phyloP scores from a whole-genome alignment of 2,113 vertebrate species.

The Ploceus nigricollis region DNA sequence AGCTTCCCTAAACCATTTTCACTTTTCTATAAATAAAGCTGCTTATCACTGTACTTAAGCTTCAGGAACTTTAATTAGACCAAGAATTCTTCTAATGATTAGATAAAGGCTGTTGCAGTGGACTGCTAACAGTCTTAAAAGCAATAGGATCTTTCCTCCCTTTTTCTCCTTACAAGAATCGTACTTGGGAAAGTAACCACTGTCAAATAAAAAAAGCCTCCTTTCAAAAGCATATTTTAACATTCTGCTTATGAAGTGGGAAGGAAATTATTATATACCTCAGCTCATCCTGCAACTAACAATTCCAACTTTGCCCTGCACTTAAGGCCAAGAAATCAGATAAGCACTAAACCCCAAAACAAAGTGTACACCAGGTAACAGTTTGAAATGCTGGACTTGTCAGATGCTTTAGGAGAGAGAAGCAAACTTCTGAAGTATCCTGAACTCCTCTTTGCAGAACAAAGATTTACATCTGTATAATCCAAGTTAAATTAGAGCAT shows the following conservation, averaged over 20 bases:
- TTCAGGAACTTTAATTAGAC: constrained; percentile 40
- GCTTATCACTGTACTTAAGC: constrained; percentile 41
- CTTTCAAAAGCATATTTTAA: not conserved
- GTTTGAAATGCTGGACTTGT: not conserved
- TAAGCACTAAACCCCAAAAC: not conserved
- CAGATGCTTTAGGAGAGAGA: not conserved
- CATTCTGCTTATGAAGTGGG: not conserved
- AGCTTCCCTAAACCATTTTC: constrained; percentile 19
- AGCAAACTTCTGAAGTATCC: not conserved
- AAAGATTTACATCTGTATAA: not conserved
- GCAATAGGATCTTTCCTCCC: not conserved
- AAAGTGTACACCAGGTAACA: not conserved
- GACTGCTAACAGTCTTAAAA: not conserved
- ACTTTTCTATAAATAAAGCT: constrained; percentile 55
- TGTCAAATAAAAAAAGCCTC: not conserved
- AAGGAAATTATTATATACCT: not conserved
- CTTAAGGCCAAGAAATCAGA: not conserved
- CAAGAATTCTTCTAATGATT: constrained; percentile 55
- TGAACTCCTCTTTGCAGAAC: not conserved
- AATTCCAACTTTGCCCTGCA: not conserved
- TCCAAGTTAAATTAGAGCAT: not conserved
- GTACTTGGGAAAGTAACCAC: not conserved
- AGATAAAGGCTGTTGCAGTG: constrained; percentile 39
- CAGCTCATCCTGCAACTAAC: not conserved
- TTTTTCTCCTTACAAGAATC: not conserved